These are phyloP conservation scores for Channallabes apus DNA, from an alignment of 2,797 vertebrate genomes.

Conservation along the genomic window DNA sequence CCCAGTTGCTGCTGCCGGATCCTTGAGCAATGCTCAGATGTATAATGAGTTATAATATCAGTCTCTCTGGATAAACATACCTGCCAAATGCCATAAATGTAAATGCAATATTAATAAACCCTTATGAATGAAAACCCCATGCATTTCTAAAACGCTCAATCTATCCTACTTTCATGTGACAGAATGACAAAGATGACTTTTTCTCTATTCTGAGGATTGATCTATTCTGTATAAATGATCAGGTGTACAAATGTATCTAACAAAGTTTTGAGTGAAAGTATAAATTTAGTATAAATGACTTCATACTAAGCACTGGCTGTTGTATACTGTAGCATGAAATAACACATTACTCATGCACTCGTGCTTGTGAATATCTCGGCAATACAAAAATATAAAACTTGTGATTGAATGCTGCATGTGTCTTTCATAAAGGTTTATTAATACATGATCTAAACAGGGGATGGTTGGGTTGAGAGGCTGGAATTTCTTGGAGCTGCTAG, in stretches of 20 bases:
- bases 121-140: not conserved
- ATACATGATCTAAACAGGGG: not conserved
- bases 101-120: too few species aligned
- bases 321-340: too few species aligned
- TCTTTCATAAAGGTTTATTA: not conserved
- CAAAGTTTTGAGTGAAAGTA: not conserved
- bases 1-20: too few species aligned
- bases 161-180: not conserved
- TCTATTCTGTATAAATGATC: not conserved
- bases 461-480: not conserved
- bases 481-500: constrained; percentile 62
- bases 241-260: not conserved
- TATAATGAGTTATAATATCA: too few species aligned
- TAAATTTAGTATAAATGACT: not conserved
- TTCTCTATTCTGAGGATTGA: not conserved
- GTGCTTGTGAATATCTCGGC: not conserved
- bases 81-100: too few species aligned
- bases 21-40: too few species aligned
- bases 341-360: not conserved
- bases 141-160: not conserved
- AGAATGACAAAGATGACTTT: not conserved
- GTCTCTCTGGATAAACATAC: too few species aligned
- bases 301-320: too few species aligned
- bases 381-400: not conserved
- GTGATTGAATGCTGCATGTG: not conserved